phyloP scores from a whole-genome alignment of 1,140 invertebrate genomes.

The Drosophila serrata region DNA sequence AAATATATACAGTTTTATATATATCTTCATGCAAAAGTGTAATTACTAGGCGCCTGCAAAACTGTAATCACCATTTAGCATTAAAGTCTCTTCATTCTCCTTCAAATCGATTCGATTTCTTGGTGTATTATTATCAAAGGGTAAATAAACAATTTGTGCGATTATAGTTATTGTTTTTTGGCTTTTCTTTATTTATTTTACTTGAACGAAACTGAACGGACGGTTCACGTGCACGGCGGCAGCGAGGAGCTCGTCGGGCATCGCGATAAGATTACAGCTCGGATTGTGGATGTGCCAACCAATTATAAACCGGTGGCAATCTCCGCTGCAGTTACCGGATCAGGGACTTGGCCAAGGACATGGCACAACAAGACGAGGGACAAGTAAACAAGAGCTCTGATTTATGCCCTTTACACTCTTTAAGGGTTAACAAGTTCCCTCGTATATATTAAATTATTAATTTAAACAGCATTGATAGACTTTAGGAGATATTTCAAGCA shows the following conservation, averaged over 20 bases:
- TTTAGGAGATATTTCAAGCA: not conserved
- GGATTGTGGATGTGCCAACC: slow-evolving; percentile 15
- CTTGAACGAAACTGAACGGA: not conserved
- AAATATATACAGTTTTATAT: not conserved
- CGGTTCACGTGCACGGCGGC: slow-evolving; percentile 46
- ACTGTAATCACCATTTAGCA: slow-evolving; percentile 38
- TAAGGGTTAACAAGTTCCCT: not conserved
- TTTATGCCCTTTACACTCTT: not conserved
- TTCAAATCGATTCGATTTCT: slow-evolving; percentile 16
- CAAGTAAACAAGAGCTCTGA: not conserved
- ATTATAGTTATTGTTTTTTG: slow-evolving; percentile 34
- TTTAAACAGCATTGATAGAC: not conserved
- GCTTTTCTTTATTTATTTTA: not conserved
- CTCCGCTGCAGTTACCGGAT: slow-evolving; percentile 11
- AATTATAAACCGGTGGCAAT: slow-evolving; percentile 16
- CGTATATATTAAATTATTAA: not conserved
- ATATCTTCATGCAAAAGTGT: slow-evolving; percentile 16
- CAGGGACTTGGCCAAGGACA: slow-evolving; percentile 3
- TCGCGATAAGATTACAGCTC: slow-evolving; percentile 48
- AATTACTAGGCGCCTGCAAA: slow-evolving; percentile 21
- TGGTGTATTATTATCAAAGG: not conserved
- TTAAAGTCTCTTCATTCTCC: slow-evolving; percentile 2
- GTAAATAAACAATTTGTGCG: slow-evolving; percentile 38
- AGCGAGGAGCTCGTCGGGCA: slow-evolving; percentile 18
- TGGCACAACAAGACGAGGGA: not conserved